Base-by-base conservation (phyloP, 2,888 invertebrate species). In the Doris montereyensis region DNA sequence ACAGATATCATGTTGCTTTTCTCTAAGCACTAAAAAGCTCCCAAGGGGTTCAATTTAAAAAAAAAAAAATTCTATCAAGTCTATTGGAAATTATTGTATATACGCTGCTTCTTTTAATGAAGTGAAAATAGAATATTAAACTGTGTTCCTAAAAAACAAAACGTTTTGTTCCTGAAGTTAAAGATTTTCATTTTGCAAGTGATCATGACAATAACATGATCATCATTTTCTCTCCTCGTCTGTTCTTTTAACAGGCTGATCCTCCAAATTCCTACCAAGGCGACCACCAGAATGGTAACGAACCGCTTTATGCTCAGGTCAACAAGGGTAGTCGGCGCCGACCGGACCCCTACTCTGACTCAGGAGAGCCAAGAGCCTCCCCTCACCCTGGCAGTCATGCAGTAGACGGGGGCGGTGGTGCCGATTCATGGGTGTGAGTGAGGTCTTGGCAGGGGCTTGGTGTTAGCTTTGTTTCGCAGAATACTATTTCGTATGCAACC, bases 281-380 rank as follows among this genome's bases (percentile, higher is more conserved):
- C 28, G 74, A 74, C 74, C 57, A 58, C 17, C 60, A 52, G 30
- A 60, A 60, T 28, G 72, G 65, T 10, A 35, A 76, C 13, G 89
- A 90, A 77, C 90, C 89, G 3, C 82, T 90, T 24, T 90, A 90
- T 84, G 90, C 90, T 74, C 86, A 87, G 76, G 90, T 90, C 71
- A 87, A 89, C 82, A 89, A 87, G 81, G 81, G 83, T 41, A 82
- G 84, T 68, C 86, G 86, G 60, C 84, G 88, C 2, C 82, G 85
- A 30, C 62, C 81, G 4, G 86, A 86, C 57, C 83, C 84, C 41
- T 81, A 35, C 79, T 67, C 57, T 65, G 81, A 65, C 77, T 81
- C 83, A 0, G 82, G 81, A n/a, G 35, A 41, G 30, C 80, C 78
- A 0, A 84, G 83, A 30, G 81, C 81, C 35, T 80, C 28, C 75